phyloP scores from a whole-genome alignment of 2,113 vertebrate genomes.

The Barbus barbus region DNA sequence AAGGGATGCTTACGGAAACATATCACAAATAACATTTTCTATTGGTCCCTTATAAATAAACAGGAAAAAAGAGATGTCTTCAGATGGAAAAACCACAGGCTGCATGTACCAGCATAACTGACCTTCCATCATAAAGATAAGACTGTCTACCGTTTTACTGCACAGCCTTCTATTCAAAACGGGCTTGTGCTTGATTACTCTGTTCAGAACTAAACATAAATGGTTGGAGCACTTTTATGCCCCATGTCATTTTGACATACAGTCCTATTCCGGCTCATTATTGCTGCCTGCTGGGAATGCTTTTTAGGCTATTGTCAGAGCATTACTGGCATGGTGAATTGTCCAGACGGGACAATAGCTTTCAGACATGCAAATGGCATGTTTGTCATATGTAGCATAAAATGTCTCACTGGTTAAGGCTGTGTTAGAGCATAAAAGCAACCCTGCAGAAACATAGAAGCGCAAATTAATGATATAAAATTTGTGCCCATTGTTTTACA shows the following conservation, averaged over 20 bases:
- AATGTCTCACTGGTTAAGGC: neutral
- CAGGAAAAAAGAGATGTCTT: neutral
- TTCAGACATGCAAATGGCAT: slow-evolving; percentile 14
- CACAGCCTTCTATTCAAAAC: slow-evolving; percentile 29
- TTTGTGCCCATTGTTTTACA: neutral
- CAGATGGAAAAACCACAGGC: neutral
- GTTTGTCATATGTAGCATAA: slow-evolving; percentile 23
- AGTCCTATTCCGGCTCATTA: slow-evolving; percentile 67
- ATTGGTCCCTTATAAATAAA: neutral
- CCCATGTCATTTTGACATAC: slow-evolving; percentile 68
- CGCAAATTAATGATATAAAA: slow-evolving; percentile 2
- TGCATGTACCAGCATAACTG: neutral
- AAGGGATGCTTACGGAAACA: neutral
- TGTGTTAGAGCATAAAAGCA: slow-evolving; percentile 8
- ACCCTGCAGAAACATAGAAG: neutral
- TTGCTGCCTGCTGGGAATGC: slow-evolving; percentile 63
- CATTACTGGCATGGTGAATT: slow-evolving; percentile 67
- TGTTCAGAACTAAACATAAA: slow-evolving; percentile 43
- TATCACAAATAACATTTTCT: neutral
- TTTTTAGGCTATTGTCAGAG: slow-evolving; percentile 67
- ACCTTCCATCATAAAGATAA: slow-evolving; percentile 68
- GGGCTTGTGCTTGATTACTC: slow-evolving; percentile 28
- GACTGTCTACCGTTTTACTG: slow-evolving; percentile 28
- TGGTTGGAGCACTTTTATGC: slow-evolving; percentile 70
- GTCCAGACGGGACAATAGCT: slow-evolving; percentile 52